These are phyloP conservation scores for Dicerorhinus sumatrensis DNA, from an alignment of 2,113 vertebrate genomes.

Conservation along the genomic window DNA sequence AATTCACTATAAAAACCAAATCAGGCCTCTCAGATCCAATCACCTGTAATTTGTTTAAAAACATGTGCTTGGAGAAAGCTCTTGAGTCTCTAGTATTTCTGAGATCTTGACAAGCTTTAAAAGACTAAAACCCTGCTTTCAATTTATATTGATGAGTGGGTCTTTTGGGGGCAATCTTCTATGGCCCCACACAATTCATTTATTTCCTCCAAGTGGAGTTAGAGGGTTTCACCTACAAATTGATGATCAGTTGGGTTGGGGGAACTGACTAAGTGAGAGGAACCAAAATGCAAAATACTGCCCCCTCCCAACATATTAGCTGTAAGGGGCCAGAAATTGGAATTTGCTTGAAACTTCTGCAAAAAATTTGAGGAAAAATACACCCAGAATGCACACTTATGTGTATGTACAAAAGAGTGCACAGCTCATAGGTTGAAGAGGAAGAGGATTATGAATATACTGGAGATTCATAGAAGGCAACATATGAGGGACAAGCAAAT, in stretches of 20 bases:
- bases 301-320: neutral
- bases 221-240: neutral
- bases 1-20: constrained; percentile 19
- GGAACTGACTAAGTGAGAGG: neutral
- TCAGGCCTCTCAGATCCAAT: neutral
- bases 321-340: neutral
- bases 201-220: neutral
- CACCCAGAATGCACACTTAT: neutral
- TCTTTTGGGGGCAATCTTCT: neutral
- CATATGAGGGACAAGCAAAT: neutral
- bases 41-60: neutral
- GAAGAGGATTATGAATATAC: neutral
- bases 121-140: neutral
- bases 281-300: neutral
- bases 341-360: constrained; percentile 11
- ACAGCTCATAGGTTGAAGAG: neutral
- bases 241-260: neutral
- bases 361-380: neutral
- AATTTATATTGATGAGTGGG: neutral
- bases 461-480: neutral
- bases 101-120: neutral
- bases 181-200: neutral
- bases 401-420: neutral
- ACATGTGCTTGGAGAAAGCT: neutral
- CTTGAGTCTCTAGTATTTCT: neutral